These are phyloP conservation scores for Coecobrya sp. DNA, from an alignment of 2,888 invertebrate genomes.

Conservation along the genomic window DNA sequence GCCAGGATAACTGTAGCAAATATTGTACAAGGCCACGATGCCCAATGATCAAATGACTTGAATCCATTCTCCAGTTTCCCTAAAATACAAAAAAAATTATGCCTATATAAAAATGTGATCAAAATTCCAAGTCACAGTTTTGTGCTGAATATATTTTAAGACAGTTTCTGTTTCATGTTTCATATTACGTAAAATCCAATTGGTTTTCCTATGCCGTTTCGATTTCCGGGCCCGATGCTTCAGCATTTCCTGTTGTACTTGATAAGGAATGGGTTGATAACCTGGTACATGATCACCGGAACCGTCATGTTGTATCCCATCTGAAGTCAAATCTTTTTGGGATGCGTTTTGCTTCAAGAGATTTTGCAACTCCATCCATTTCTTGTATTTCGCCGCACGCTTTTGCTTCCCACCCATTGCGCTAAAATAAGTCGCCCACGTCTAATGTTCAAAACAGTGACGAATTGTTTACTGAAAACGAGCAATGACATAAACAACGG, in stretches of 20 bases:
- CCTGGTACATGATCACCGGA: slow-evolving; percentile 9
- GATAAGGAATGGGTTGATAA: slow-evolving; percentile 29
- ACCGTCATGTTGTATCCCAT: neutral
- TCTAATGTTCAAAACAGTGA: neutral
- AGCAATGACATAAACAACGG: too few relatives aligned
- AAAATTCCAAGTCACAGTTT: too few relatives aligned
- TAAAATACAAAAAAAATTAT: slow-evolving; percentile 4
- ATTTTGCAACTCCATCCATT: slow-evolving; percentile 57
- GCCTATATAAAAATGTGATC: too few relatives aligned
- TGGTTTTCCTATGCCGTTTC: neutral
- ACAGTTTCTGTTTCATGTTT: too few relatives aligned
- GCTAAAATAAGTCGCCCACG: neutral
- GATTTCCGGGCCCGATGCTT: slow-evolving; percentile 20
- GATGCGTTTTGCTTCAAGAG: neutral
- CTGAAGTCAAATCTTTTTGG: neutral
- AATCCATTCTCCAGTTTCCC: neutral
- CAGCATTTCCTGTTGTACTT: slow-evolving; percentile 45
- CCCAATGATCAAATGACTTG: neutral
- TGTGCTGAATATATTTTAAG: too few relatives aligned
- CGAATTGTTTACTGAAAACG: too few relatives aligned
- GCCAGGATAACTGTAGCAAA: neutral
- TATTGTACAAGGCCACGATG: slow-evolving; percentile 18
- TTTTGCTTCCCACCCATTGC: slow-evolving; percentile 74
- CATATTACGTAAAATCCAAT: slow-evolving; percentile 34
- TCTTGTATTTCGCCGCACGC: slow-evolving; percentile 70